phyloP scores from a whole-genome alignment of 2,113 vertebrate genomes.

The Odontophorus gujanensis region DNA sequence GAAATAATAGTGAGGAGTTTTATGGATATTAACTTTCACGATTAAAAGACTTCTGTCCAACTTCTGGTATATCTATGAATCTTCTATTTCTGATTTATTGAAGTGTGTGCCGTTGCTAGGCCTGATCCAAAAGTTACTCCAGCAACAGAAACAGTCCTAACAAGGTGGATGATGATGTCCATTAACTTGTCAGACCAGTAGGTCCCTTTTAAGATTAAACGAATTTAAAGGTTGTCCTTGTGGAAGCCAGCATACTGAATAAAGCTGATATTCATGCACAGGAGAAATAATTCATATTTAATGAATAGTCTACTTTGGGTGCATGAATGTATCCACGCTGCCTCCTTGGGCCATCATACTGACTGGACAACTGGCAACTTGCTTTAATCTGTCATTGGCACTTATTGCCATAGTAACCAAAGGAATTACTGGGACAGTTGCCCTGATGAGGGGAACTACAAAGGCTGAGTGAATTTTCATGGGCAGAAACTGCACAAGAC shows the following conservation, averaged over 20 bases:
- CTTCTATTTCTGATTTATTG: background rate
- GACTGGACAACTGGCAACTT: background rate
- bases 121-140: background rate
- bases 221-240: background rate
- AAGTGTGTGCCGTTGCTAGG: background rate
- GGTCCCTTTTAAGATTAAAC: background rate
- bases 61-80: background rate
- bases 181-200: background rate
- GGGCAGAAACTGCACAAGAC: background rate
- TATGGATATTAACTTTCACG: background rate
- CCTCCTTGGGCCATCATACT: fast-evolving
- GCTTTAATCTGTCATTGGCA: background rate
- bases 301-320: background rate
- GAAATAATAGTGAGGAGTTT: background rate
- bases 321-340: background rate
- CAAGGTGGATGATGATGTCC: background rate
- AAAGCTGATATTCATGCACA: background rate
- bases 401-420: background rate
- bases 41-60: background rate
- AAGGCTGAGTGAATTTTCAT: background rate
- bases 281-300: background rate
- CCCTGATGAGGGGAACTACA: background rate
- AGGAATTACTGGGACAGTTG: background rate
- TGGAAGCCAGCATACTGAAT: background rate
- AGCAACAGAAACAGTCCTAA: background rate